Evolutionary conservation across 2,888 invertebrate genomes (phyloP), one percentile per base, ranked within the genome.

Genomic region (Lasioglossum lativentre): DNA sequence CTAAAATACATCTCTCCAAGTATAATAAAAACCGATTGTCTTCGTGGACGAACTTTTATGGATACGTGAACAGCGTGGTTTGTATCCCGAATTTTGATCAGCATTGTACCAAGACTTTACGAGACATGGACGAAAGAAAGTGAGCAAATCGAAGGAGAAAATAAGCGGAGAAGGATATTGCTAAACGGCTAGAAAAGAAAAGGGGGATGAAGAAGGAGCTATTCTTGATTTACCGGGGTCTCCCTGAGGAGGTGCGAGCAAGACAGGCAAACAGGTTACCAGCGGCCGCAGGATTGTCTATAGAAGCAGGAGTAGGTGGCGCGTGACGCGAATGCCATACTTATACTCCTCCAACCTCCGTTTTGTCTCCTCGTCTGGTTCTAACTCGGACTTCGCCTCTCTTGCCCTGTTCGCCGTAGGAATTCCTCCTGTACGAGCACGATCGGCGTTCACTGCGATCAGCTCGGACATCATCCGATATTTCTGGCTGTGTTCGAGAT

Each of bases 311-410:
- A 92, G 90, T 87, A 88, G 89, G 85, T 86, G 86, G 90, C 87
- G 91, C 93, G 93, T 93, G 93, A 93, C 90, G 86, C 75, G 93
- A 93, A 93, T 93, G 90, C 87, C 78, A n/a, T 78, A 70, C 76
- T 78, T 78, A 59, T 76, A 83, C 66, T 68, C 76, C 71, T 70
- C 52, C 52, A 23, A 75, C 56, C 76, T 78, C 75, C 81, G 52
- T 79, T 83, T 76, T 66, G 72, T 68, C 78, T 45, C 81, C 75
- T 79, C 86, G 70, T 56, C 70, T 75, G 19, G 47, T 66, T 81
- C 82, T 63, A 74, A 73, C 45, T 73, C 12, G 47, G 42, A 70
- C 63, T n/a, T n/a, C n/a, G n/a, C n/a, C n/a, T 45, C 45, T 52
- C 63, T 72, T 63, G 8, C 70, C 34, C 27, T 63, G 76, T 23